Conservation (phyloP, 2,113 vertebrate genomes). For the Leiothrix lutea region DNA sequence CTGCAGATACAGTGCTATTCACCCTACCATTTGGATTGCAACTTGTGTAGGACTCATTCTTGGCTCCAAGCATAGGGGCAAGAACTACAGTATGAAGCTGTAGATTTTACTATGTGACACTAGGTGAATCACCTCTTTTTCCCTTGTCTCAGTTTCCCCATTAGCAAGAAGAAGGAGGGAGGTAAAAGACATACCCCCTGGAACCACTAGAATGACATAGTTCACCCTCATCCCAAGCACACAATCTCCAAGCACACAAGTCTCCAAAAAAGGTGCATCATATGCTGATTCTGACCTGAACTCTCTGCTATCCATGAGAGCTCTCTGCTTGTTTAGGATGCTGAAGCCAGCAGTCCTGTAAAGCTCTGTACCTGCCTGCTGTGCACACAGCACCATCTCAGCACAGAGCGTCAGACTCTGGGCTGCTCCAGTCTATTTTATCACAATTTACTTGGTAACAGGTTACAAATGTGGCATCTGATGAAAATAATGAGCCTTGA, state of each 20-base stretch:
- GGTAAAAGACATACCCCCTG: neutral
- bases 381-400: constrained; percentile 1
- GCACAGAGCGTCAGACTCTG: constrained; percentile 66
- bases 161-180: neutral
- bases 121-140: neutral
- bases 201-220: neutral
- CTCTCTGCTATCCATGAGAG: neutral
- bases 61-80: neutral
- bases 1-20: neutral
- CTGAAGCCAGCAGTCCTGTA: neutral
- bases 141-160: neutral
- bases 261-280: neutral
- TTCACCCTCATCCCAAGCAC: neutral
- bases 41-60: neutral
- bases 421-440: constrained; percentile 82
- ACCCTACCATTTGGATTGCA: neutral
- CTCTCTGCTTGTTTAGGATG: neutral
- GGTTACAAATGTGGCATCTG: constrained; percentile 93
- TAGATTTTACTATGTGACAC: neutral
- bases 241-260: neutral
- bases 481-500: constrained; percentile 94
- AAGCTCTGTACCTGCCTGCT: neutral
- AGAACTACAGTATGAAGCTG: neutral
- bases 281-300: neutral
- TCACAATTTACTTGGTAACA: constrained; percentile 90